Percentiles rank a stretch among this genome's conserved stretches.
Evolutionary conservation across 2,888 invertebrate genomes (phyloP).

Genomic region (Abrostola triplasia): DNA sequence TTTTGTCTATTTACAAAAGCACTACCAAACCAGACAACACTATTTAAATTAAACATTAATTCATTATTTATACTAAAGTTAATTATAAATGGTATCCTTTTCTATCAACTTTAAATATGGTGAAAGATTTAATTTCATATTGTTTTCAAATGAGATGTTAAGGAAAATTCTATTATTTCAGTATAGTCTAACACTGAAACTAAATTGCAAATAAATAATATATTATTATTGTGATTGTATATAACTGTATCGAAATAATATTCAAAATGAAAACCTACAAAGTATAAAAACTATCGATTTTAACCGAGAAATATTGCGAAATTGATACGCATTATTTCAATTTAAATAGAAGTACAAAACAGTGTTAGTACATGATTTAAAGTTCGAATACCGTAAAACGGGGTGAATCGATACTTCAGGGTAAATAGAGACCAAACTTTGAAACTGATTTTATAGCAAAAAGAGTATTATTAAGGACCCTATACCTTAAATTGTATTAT

Average conservation of each 20-base stretch:
- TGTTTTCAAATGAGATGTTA: conserved; percentile 1
- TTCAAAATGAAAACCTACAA: conserved; percentile 1
- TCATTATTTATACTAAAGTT: conserved; percentile 4
- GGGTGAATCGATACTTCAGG: too few relatives aligned
- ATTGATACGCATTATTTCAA: conserved; percentile 26
- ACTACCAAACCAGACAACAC: too few relatives aligned
- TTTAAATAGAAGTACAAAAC: conserved; percentile 23
- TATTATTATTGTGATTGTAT: too few relatives aligned
- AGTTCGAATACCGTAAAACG: too few relatives aligned
- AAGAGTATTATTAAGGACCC: too few relatives aligned
- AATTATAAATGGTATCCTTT: conserved; percentile 48
- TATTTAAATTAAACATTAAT: neutral
- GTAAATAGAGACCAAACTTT: too few relatives aligned
- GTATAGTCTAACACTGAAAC: too few relatives aligned
- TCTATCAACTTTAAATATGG: conserved; percentile 44
- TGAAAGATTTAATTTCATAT: conserved; percentile 13
- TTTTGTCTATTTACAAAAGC: too few relatives aligned
- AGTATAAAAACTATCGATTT: conserved; percentile 17
- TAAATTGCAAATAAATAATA: too few relatives aligned
- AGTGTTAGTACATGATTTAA: conserved; percentile 33
- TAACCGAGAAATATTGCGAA: conserved; percentile 10
- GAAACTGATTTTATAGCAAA: too few relatives aligned
- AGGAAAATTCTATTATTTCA: too few relatives aligned
- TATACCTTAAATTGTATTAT: too few relatives aligned
- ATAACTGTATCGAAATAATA: neutral